phyloP scores from a whole-genome alignment of 1,140 invertebrate genomes.

The Hormaphis cornu region DNA sequence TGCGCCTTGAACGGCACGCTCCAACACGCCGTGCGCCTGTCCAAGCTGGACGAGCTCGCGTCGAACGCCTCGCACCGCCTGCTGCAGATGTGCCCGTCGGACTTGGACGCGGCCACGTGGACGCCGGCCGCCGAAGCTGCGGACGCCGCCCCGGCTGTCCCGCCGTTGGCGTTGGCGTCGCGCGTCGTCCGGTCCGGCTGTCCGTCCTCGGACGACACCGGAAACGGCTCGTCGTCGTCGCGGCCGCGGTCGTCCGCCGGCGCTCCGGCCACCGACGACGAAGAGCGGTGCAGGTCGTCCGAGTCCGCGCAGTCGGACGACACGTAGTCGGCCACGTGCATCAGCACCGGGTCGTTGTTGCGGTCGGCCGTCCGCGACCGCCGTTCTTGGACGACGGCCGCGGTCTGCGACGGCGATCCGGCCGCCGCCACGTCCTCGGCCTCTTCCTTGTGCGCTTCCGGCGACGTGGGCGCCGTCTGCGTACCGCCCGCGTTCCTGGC shows the following conservation, averaged over 20 bases:
- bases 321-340: constrained; percentile 21
- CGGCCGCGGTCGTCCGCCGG: neutral
- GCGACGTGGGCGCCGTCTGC: neutral
- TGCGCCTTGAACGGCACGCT: constrained; percentile 1
- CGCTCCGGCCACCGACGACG: neutral
- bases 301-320: constrained; percentile 19
- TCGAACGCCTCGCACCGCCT: neutral
- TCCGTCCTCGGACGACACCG: neutral
- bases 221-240: neutral
- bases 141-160: neutral
- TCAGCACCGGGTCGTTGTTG: neutral
- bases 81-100: neutral
- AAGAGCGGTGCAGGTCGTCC: constrained; percentile 4
- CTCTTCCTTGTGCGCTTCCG: constrained; percentile 4
- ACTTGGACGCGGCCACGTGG: neutral
- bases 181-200: neutral
- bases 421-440: neutral
- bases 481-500: neutral
- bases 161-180: neutral
- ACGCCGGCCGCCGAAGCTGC: neutral
- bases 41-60: too few species aligned
- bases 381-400: too few species aligned
- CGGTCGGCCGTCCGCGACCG: neutral
- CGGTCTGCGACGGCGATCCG: neutral
- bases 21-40: neutral